Percentiles rank a stretch among this genome's conserved stretches.
These are phyloP conservation scores for Borostomias antarcticus DNA, from an alignment of 2,797 vertebrate species.

Conservation along the genomic window DNA sequence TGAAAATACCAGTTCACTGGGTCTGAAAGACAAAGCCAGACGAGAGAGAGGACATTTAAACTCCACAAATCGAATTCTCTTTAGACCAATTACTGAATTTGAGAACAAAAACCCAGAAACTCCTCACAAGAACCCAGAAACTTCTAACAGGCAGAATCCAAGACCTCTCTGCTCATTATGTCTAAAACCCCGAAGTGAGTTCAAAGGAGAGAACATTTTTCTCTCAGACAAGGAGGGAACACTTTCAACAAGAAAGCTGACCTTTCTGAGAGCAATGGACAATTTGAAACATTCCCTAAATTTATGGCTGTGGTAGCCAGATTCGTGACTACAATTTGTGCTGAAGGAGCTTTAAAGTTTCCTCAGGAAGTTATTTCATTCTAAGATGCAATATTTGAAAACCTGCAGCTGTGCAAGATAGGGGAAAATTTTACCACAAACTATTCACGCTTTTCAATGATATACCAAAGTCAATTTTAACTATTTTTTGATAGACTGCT, in stretches of 20 bases:
- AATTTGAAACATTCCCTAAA: not conserved
- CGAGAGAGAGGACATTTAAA: too few relatives aligned
- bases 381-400: not conserved
- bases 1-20: too few relatives aligned
- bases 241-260: constrained; percentile 21
- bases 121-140: too few relatives aligned
- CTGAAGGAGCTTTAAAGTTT: too few relatives aligned
- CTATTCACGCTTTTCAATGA: constrained; percentile 14
- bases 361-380: not conserved
- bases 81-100: constrained; percentile 51
- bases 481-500: constrained; percentile 24
- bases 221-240: too few relatives aligned
- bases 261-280: constrained; percentile 24
- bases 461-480: constrained; percentile 27
- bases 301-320: not conserved
- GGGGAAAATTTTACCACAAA: not conserved
- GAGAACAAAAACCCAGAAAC: constrained; percentile 39
- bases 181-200: too few relatives aligned
- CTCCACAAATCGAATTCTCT: constrained; percentile 46
- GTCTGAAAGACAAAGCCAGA: too few relatives aligned
- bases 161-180: too few relatives aligned
- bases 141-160: not conserved
- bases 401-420: too few relatives aligned
- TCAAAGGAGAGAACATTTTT: too few relatives aligned
- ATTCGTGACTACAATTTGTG: too few relatives aligned